These are phyloP conservation scores for Nematopogon swammerdamellus DNA, from an alignment of 2,888 invertebrate genomes.

Conservation along the genomic window DNA sequence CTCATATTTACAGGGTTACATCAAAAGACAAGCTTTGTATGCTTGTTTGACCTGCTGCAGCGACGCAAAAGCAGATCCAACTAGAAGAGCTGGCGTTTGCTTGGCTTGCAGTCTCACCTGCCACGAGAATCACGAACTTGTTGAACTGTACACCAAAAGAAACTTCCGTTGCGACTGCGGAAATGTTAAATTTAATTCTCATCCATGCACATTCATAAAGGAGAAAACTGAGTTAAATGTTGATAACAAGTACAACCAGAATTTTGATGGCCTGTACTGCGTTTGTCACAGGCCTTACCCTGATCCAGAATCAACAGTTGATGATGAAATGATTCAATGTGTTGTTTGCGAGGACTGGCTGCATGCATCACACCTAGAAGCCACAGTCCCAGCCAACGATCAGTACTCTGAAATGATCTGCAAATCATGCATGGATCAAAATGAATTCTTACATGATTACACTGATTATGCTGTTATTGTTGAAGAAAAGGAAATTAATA, in stretches of 20 bases:
- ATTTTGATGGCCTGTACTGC: constrained; percentile 92
- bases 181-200: constrained; percentile 68
- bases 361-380: constrained; percentile 75
- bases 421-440: constrained; percentile 69
- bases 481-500: constrained; percentile 15
- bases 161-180: constrained; percentile 97
- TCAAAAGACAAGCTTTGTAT: constrained; percentile 91
- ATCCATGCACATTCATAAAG: constrained; percentile 65
- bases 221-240: constrained; percentile 64
- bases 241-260: constrained; percentile 85
- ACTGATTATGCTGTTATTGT: constrained; percentile 40
- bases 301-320: constrained; percentile 76
- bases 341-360: constrained; percentile 97
- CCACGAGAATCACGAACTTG: constrained; percentile 92
- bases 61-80: constrained; percentile 54
- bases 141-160: constrained; percentile 95
- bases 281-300: constrained; percentile 91
- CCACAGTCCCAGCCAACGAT: constrained; percentile 52
- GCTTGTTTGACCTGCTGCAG: constrained; percentile 89
- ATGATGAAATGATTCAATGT: constrained; percentile 96
- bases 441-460: constrained; percentile 73
- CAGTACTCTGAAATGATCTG: constrained; percentile 83
- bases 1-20: constrained; percentile 69
- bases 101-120: constrained; percentile 92
- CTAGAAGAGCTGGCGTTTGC: constrained; percentile 79